Evolutionary conservation across 2,888 invertebrate species (phyloP).

Genomic region (Hydroisotoma schaefferi): DNA sequence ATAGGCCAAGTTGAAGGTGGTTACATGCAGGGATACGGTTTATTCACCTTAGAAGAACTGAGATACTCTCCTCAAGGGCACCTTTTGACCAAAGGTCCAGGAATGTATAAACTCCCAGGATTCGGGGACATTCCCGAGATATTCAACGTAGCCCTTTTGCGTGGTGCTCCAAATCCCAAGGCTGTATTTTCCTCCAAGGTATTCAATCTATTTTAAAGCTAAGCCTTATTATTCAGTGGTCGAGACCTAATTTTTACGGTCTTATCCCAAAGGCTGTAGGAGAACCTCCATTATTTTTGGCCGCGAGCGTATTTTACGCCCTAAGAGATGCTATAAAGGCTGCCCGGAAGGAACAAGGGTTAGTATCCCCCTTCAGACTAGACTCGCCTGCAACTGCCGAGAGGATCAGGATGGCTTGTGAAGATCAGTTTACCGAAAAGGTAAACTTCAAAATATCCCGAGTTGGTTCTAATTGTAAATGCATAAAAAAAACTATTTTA

Average conservation of each 20-base stretch:
- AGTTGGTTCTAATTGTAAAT: neutral
- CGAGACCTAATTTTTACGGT: neutral
- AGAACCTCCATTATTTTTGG: constrained; percentile 90
- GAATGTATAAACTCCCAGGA: constrained; percentile 86
- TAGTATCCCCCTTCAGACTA: constrained; percentile 59
- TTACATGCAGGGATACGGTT: constrained; percentile 89
- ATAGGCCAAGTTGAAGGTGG: constrained; percentile 95
- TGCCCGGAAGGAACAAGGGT: constrained; percentile 69
- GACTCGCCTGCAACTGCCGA: constrained; percentile 86
- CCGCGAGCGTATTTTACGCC: constrained; percentile 81
- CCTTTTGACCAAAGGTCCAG: constrained; percentile 81
- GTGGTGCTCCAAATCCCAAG: constrained; percentile 82
- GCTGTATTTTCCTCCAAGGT: constrained; percentile 96
- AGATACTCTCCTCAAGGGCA: constrained; percentile 79
- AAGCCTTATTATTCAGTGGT: neutral
- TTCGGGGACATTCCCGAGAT: constrained; percentile 74
- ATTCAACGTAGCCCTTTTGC: constrained; percentile 87
- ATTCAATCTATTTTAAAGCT: constrained; percentile 7
- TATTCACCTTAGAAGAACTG: constrained; percentile 86
- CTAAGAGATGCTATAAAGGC: constrained; percentile 81
- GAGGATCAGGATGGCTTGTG: constrained; percentile 83
- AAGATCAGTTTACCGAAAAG: constrained; percentile 63
- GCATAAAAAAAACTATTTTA: neutral
- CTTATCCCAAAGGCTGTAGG: constrained; percentile 72
- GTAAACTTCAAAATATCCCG: constrained; percentile 18